These are phyloP conservation scores for Trichomalopsis sarcophagae DNA, from an alignment of 1,140 invertebrate species.

Conservation along the genomic window DNA sequence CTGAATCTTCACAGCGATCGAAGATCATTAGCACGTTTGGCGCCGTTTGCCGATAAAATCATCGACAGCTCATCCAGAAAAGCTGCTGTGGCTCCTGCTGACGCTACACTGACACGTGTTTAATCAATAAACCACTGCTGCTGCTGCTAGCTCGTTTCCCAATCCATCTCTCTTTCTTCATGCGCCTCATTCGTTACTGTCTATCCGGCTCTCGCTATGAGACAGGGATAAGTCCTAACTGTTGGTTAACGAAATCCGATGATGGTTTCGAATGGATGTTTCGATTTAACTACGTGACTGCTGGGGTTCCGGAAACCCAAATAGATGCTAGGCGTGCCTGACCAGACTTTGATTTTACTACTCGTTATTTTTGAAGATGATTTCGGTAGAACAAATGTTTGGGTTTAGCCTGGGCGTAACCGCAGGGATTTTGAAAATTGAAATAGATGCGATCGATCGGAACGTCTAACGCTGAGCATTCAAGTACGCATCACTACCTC, in stretches of 20 bases:
- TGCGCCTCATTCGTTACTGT: neutral
- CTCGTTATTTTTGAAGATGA: neutral
- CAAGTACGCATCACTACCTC: too few species aligned
- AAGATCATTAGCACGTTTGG: slow-evolving; percentile 6
- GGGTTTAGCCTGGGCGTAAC: too few species aligned
- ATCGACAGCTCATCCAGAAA: neutral
- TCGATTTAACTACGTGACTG: neutral
- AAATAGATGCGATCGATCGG: too few species aligned
- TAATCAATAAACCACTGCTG: slow-evolving; percentile 16
- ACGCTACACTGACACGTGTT: neutral
- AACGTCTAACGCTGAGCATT: too few species aligned
- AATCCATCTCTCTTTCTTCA: neutral
- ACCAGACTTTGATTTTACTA: neutral
- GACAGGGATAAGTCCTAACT: neutral
- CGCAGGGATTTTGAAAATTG: too few species aligned
- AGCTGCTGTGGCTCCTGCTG: neutral
- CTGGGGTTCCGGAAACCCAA: neutral
- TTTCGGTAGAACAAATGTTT: neutral
- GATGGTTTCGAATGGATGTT: neutral
- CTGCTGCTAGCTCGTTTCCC: neutral
- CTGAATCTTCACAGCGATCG: neutral
- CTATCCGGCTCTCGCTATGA: neutral
- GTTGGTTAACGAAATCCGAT: neutral
- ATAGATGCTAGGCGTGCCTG: neutral
- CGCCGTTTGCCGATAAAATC: neutral